Evolutionary conservation across 1,140 invertebrate genomes (phyloP).

Genomic region (Philaenus spumarius): DNA sequence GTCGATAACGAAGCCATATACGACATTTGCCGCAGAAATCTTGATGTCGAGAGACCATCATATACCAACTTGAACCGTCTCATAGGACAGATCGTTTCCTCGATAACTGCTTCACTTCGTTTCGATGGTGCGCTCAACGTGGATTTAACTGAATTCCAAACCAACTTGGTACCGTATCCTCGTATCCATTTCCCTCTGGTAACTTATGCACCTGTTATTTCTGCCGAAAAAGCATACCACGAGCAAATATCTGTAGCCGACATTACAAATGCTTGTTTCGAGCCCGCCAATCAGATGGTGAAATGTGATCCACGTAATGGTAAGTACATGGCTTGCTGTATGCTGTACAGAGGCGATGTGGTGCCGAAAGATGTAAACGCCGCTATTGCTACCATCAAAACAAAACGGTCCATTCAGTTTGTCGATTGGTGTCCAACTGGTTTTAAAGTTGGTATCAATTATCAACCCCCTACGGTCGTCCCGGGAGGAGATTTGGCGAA

Average conservation of each 20-base stretch:
- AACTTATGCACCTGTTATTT: constrained; percentile 69
- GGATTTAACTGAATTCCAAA: constrained; percentile 81
- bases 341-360: constrained; percentile 65
- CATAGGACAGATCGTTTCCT: constrained; percentile 72
- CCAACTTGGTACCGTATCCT: constrained; percentile 54
- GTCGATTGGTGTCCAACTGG: constrained; percentile 75
- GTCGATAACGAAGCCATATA: constrained; percentile 65
- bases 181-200: constrained; percentile 55
- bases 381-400: constrained; percentile 61
- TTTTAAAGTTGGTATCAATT: constrained; percentile 58
- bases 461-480: constrained; percentile 63
- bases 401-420: constrained; percentile 52
- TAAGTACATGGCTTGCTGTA: constrained; percentile 83
- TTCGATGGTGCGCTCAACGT: constrained; percentile 89
- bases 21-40: constrained; percentile 57
- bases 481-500: constrained; percentile 75
- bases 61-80: constrained; percentile 58
- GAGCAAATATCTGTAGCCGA: constrained; percentile 53
- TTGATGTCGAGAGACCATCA: constrained; percentile 54
- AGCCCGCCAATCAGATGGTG: constrained; percentile 65
- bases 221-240: constrained; percentile 59
- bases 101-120: constrained; percentile 76
- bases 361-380: constrained; percentile 62
- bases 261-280: constrained; percentile 60
- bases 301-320: constrained; percentile 72